A percentile compares a stretch with the other conserved stretches of the same genome.
phyloP scores from a whole-genome alignment of 2,888 invertebrate genomes.

The Lobophora halterata region DNA sequence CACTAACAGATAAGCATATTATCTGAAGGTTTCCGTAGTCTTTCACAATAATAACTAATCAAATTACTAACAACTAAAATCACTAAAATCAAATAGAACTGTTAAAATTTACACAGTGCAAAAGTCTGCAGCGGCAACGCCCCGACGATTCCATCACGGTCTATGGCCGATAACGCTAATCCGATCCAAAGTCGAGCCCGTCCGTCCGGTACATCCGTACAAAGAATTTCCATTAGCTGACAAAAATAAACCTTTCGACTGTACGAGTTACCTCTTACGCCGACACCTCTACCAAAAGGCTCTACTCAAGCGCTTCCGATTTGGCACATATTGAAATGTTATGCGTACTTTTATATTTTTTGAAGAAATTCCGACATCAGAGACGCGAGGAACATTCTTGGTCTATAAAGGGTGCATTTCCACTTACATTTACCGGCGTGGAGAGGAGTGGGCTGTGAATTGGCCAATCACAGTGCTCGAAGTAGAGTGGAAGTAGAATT shows the following conservation, averaged over 20 bases:
- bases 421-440: too few relatives aligned
- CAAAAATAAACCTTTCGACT: constrained; percentile 46
- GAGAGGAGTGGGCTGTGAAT: too few relatives aligned
- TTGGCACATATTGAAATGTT: constrained; percentile 1
- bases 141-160: constrained; percentile 58
- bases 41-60: too few relatives aligned
- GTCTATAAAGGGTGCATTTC: too few relatives aligned
- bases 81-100: constrained; percentile 7
- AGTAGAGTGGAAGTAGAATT: too few relatives aligned
- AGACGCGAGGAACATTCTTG: too few relatives aligned
- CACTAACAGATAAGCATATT: too few relatives aligned
- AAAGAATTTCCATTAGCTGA: constrained; percentile 79
- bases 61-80: too few relatives aligned
- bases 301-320: constrained; percentile 2
- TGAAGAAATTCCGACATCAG: too few relatives aligned
- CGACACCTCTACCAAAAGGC: constrained; percentile 7
- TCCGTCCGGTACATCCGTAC: constrained; percentile 69
- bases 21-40: too few relatives aligned
- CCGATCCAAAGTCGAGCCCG: constrained; percentile 67
- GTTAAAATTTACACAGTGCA: constrained; percentile 27
- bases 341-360: constrained; percentile 6
- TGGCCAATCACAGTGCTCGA: too few relatives aligned
- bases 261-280: constrained; percentile 11
- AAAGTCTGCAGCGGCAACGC: constrained; percentile 54
- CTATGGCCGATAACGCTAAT: constrained; percentile 69